phyloP scores from a whole-genome alignment of 1,140 invertebrate species.

The Drosophila mauritiana region DNA sequence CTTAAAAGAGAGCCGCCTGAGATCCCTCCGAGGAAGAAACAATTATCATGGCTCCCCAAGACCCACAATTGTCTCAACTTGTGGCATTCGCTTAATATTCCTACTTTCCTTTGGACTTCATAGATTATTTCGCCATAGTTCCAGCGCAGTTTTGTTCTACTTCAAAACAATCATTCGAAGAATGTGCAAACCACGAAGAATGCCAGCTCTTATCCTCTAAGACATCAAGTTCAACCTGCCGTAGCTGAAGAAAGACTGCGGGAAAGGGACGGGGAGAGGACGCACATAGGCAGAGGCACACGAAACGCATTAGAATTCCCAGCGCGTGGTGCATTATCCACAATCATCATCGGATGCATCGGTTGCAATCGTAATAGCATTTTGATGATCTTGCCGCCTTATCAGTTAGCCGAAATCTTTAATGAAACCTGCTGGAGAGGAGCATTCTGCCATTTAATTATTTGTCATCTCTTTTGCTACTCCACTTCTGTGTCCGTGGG shows the following conservation, averaged over 20 bases:
- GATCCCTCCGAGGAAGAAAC: conserved; percentile 9
- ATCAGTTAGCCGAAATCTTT: conserved; percentile 76
- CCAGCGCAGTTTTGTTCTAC: conserved; percentile 42
- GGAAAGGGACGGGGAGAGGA: conserved; percentile 6
- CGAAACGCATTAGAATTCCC: conserved; percentile 32
- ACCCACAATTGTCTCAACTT: conserved; percentile 29
- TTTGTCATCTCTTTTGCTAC: conserved; percentile 74
- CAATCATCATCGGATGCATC: conserved; percentile 27
- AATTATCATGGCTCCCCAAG: conserved; percentile 10
- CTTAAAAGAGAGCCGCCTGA: conserved; percentile 20
- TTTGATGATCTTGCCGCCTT: conserved; percentile 65
- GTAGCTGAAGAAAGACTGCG: conserved; percentile 6
- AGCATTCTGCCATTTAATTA: conserved; percentile 53
- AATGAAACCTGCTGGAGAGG: conserved; percentile 70
- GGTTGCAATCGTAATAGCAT: conserved; percentile 60
- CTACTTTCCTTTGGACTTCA: conserved; percentile 26
- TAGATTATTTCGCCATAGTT: conserved; percentile 41
- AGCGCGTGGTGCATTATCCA: conserved; percentile 16
- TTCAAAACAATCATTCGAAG: conserved; percentile 32
- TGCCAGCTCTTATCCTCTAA: conserved; percentile 39
- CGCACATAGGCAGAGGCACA: background rate
- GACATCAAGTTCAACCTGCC: conserved; percentile 40
- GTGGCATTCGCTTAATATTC: conserved; percentile 23
- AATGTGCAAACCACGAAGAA: conserved; percentile 39
- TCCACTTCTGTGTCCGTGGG: conserved; percentile 60